Evolutionary conservation across 2,888 invertebrate species (phyloP).

Genomic region (Chelonus formosanus): DNA sequence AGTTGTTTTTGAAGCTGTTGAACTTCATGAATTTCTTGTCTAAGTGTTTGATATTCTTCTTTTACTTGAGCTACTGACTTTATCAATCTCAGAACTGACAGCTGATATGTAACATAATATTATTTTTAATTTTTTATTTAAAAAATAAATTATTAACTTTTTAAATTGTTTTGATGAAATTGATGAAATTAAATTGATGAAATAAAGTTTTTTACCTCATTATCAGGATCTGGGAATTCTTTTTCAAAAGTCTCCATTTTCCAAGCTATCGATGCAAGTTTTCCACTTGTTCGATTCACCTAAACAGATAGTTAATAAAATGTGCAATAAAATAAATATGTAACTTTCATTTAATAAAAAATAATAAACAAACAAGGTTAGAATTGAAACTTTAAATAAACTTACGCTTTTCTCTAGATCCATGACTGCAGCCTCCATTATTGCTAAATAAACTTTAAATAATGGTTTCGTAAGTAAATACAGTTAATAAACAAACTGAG

Average conservation of each 20-base stretch:
- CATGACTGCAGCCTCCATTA: constrained; percentile 58
- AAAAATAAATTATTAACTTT: no score
- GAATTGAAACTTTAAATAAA: constrained; percentile 23
- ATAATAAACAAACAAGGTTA: not conserved
- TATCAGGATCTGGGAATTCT: constrained; percentile 68
- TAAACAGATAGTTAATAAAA: constrained; percentile 51
- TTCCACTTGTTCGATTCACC: constrained; percentile 79
- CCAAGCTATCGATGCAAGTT: constrained; percentile 77
- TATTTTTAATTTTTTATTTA: not conserved
- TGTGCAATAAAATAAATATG: not conserved
- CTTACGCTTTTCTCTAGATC: constrained; percentile 59
- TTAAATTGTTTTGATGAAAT: no score
- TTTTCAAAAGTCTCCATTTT: constrained; percentile 79
- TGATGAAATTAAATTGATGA: not conserved
- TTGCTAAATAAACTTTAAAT: not conserved
- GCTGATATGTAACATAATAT: constrained; percentile 60
- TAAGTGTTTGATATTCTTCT: constrained; percentile 81
- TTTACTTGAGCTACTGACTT: constrained; percentile 79
- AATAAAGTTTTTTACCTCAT: constrained; percentile 59
- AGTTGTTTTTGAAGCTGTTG: constrained; percentile 83
- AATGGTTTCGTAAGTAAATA: no score
- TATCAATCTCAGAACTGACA: constrained; percentile 77
- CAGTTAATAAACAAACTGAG: no score
- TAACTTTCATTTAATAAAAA: no score
- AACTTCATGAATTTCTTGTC: constrained; percentile 81